These are phyloP conservation scores for Archips crataeganus DNA, from an alignment of 2,888 invertebrate species.

Conservation along the genomic window DNA sequence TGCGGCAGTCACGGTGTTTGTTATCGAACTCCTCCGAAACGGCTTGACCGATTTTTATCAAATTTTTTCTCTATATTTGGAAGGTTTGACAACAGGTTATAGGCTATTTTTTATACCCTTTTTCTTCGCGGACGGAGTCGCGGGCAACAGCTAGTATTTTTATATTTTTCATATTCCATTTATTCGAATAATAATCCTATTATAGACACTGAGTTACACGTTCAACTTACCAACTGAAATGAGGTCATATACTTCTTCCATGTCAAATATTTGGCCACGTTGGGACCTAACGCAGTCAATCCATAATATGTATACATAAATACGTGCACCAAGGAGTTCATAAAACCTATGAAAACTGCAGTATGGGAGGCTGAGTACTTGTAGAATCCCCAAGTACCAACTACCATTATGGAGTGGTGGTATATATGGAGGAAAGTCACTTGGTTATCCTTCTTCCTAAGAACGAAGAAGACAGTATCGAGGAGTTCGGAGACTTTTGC, in stretches of 20 bases:
- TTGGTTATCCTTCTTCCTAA: constrained; percentile 92
- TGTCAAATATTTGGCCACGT: constrained; percentile 91
- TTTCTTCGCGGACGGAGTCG: too few relatives aligned
- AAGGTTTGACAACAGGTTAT: too few relatives aligned
- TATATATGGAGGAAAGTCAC: constrained; percentile 96
- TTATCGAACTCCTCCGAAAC: too few relatives aligned
- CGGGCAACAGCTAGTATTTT: too few relatives aligned
- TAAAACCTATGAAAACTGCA: constrained; percentile 88
- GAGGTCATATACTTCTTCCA: constrained; percentile 95
- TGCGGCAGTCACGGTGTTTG: too few relatives aligned
- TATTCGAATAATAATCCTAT: neutral
- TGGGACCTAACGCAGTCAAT: constrained; percentile 90
- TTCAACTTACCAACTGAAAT: constrained; percentile 89
- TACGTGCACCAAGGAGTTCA: constrained; percentile 92
- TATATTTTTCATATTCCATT: too few relatives aligned
- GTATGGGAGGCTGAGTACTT: constrained; percentile 92
- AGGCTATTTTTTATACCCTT: too few relatives aligned
- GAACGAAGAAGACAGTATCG: constrained; percentile 95
- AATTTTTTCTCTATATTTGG: too few relatives aligned
- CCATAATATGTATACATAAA: constrained; percentile 94
- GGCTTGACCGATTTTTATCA: too few relatives aligned
- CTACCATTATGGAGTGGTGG: constrained; percentile 92
- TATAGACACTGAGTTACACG: neutral
- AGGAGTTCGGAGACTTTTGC: constrained; percentile 92
- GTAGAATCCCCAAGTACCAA: constrained; percentile 91